Conservation (phyloP, 2,113 vertebrate species). For the Elephas maximus region DNA sequence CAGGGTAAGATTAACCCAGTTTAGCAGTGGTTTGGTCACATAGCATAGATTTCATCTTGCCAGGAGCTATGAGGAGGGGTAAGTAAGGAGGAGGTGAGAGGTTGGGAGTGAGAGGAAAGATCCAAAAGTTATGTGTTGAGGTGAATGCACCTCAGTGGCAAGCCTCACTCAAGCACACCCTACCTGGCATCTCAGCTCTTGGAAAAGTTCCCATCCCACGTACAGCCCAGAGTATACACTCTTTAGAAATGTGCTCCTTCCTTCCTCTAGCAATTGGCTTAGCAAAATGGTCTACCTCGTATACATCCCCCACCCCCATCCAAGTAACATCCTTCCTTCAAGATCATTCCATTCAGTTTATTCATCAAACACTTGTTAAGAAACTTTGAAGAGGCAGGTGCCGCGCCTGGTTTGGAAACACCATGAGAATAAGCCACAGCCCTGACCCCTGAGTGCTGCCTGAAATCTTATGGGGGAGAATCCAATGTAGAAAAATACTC, state of each 20-base stretch:
- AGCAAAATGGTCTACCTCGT: neutral
- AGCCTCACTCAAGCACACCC: neutral
- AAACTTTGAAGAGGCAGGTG: neutral
- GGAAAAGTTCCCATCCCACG: neutral
- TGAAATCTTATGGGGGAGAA: neutral
- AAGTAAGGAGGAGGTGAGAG: neutral
- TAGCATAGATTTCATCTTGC: neutral
- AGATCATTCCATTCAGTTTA: conserved; percentile 1
- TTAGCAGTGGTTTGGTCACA: neutral
- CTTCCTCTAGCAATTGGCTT: neutral
- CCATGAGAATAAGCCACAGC: neutral
- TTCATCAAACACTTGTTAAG: neutral
- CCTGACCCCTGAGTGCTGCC: neutral
- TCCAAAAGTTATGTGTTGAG: neutral
- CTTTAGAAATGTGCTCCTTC: neutral
- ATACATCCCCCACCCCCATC: no score
- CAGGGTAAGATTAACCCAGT: neutral
- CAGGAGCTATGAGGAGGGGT: neutral
- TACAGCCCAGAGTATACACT: neutral
- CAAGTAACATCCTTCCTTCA: neutral
- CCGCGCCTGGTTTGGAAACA: neutral
- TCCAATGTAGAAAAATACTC: neutral
- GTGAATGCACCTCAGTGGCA: neutral
- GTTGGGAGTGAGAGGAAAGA: neutral
- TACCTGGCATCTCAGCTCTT: neutral